Percentiles rank a stretch among this genome's conserved stretches.
Conservation (phyloP, 1,140 invertebrate genomes). For the Zaprionus nigranus region DNA sequence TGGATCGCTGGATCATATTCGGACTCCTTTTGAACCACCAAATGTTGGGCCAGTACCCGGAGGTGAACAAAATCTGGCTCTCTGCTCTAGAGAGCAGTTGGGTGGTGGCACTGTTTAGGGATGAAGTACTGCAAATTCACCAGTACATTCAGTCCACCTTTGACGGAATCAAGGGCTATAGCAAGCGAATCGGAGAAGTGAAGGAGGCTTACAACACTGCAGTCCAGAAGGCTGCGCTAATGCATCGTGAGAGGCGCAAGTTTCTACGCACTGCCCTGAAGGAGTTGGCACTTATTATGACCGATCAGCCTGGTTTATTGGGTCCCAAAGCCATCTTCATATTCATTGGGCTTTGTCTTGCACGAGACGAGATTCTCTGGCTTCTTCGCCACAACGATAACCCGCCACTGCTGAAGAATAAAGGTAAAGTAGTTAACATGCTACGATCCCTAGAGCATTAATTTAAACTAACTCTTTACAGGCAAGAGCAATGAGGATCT, state of each 20-base stretch:
- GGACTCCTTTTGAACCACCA: conserved; percentile 96
- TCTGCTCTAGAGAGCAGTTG: conserved; percentile 96
- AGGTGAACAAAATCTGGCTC: conserved; percentile 95
- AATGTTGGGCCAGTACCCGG: conserved; percentile 90
- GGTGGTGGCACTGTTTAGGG: conserved; percentile 97
- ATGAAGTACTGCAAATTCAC: conserved; percentile 98
- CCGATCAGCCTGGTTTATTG: conserved; percentile 98
- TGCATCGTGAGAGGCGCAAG: conserved; percentile 97
- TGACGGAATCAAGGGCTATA: conserved; percentile 97
- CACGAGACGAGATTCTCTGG: conserved; percentile 99
- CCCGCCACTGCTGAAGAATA: conserved; percentile 92
- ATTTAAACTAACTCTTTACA: conserved; percentile 17
- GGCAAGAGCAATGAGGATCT: conserved; percentile 93
- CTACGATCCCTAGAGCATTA: background rate
- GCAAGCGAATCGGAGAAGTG: conserved; percentile 96
- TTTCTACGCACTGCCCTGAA: conserved; percentile 97
- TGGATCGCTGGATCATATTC: conserved; percentile 99
- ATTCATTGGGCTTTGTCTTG: conserved; percentile 97
- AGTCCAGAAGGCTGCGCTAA: conserved; percentile 94
- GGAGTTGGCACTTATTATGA: conserved; percentile 97
- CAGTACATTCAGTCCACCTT: conserved; percentile 97
- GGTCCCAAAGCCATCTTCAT: conserved; percentile 99
- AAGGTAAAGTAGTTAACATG: conserved; percentile 85
- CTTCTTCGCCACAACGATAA: conserved; percentile 98
- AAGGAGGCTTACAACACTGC: conserved; percentile 97